phyloP scores from a whole-genome alignment of 1,140 invertebrate genomes.

The Sycophila sp. region DNA sequence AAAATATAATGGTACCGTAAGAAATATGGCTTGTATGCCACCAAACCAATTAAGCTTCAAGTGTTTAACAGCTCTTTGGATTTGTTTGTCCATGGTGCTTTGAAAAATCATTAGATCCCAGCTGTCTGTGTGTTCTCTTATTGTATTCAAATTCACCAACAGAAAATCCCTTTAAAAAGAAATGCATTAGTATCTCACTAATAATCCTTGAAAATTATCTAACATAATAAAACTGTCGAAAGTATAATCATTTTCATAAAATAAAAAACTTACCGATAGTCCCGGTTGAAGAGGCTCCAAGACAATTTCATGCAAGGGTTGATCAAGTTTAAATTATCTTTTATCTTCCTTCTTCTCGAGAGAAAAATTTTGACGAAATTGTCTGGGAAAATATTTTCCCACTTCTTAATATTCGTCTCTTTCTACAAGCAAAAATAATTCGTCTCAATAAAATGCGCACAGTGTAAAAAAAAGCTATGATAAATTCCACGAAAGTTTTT shows the following conservation, averaged over 20 bases:
- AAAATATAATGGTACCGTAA: conserved; percentile 44
- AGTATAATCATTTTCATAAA: conserved; percentile 12
- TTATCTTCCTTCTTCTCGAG: not conserved
- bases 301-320: conserved; percentile 60
- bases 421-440: too few relatives aligned
- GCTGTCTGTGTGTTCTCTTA: conserved; percentile 66
- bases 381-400: conserved; percentile 29
- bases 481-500: too few relatives aligned
- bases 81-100: conserved; percentile 68
- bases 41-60: conserved; percentile 72
- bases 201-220: not conserved
- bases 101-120: conserved; percentile 73
- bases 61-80: conserved; percentile 67
- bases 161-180: conserved; percentile 47
- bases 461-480: too few relatives aligned
- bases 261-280: conserved; percentile 47
- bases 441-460: too few relatives aligned
- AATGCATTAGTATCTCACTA: conserved; percentile 10
- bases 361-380: not conserved
- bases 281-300: conserved; percentile 52
- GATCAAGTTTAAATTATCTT: conserved; percentile 43
- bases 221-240: conserved; percentile 20
- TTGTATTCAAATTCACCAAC: conserved; percentile 50
- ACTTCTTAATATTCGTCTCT: too few relatives aligned
- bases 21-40: conserved; percentile 72